Base-by-base conservation (phyloP, 2,113 vertebrate genomes). In the Marcusenius ussheri region DNA sequence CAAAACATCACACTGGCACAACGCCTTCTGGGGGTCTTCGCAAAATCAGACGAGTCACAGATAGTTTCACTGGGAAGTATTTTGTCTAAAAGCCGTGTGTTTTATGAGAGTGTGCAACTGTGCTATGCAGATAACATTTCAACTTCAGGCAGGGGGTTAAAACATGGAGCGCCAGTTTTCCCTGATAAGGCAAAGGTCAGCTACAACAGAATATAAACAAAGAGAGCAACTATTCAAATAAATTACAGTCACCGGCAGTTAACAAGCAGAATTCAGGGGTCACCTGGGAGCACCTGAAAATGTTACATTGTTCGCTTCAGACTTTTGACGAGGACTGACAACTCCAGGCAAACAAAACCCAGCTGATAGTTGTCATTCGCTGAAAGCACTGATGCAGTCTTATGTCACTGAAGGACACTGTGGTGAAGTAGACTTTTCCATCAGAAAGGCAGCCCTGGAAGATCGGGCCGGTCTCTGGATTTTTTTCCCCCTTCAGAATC, bases 151-250 rank as follows among this genome's bases (percentile, higher is more conserved):
- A 19, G 74, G 74, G 19, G n/a, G 24, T n/a, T 46, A 46, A 47
- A 70, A 89, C 50, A 62, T n/a, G 35, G n/a, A n/a, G 47, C 17
- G 35, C 47, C 47, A 45, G 46, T 46, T 39, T 89, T 83, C 17
- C 35, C 19, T 15, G 88, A 56, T 19, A 83, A 31, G 46, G 6
- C 47, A 89, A 35, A 11, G 74, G 27, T 70, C 84, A 88, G 58
- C 42, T 53, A 50, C 74, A 83, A 27, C 47, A 35, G n/a, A 83
- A 87, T 31, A 58, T 42, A 58, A 45, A 80, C 70, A 80, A 74
- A 83, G 24, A 17, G 39, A 83, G 70, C 5, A 53, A n/a, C 88
- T 87, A 39, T 88, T 88, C 87, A 51, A 88, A 88, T 88, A 27
- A 90, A 56, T 3, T 19, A 21, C 66, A 15, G 47, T 88, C 47